These are phyloP conservation scores for Drosophila tropicalis DNA, from an alignment of 1,140 invertebrate genomes.

Conservation along the genomic window DNA sequence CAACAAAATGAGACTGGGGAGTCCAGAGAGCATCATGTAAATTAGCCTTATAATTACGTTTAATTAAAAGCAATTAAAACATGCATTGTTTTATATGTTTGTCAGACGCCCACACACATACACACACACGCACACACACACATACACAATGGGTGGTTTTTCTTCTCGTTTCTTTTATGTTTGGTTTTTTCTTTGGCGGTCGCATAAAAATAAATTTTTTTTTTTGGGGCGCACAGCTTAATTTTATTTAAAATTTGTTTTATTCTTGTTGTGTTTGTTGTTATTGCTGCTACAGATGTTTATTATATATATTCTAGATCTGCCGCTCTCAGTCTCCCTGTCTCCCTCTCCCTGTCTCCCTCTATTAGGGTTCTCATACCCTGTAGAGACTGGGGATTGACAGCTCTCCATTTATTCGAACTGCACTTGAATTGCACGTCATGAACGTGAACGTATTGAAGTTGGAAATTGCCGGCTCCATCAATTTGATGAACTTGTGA, in stretches of 20 bases:
- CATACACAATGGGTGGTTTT: conserved; percentile 15
- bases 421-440: too few species aligned
- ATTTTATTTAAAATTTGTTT: conserved; percentile 30
- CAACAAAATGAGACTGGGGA: neutral
- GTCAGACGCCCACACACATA: conserved; percentile 23
- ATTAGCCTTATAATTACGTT: conserved; percentile 49
- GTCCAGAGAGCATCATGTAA: conserved; percentile 12
- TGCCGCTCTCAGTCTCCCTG: neutral
- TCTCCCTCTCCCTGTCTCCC: neutral
- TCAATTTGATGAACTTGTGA: too few species aligned
- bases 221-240: conserved; percentile 25
- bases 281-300: conserved; percentile 49
- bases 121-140: conserved; percentile 10
- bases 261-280: conserved; percentile 22
- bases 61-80: conserved; percentile 54
- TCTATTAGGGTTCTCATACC: conserved; percentile 19
- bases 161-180: conserved; percentile 28
- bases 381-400: neutral
- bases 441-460: too few species aligned
- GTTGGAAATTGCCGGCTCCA: too few species aligned
- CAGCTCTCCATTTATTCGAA: too few species aligned
- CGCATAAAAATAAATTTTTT: conserved; percentile 42
- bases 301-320: conserved; percentile 53
- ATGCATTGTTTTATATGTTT: conserved; percentile 25
- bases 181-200: conserved; percentile 36